Evolutionary conservation across 2,113 vertebrate species (phyloP).

Genomic region (Hypanus sabinus): DNA sequence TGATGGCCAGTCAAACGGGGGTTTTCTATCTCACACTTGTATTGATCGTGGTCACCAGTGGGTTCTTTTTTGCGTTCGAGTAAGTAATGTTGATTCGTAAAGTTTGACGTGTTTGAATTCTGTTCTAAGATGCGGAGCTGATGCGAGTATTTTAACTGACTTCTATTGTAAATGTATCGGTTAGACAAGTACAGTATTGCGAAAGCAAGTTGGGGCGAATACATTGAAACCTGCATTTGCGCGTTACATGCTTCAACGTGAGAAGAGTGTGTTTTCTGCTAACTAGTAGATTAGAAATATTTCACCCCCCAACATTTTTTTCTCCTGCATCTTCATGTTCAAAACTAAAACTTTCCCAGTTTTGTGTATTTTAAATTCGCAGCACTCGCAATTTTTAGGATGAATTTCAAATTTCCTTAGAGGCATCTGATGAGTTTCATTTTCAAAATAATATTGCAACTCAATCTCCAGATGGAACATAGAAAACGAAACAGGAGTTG

Average conservation of each 20-base stretch:
- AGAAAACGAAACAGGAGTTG: no score
- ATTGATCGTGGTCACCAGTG: conserved; percentile 91
- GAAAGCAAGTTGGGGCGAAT: not conserved
- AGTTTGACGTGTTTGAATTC: no score
- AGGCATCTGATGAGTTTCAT: no score
- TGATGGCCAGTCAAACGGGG: conserved; percentile 97
- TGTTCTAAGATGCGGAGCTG: not conserved
- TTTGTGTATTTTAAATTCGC: not conserved
- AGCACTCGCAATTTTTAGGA: not conserved
- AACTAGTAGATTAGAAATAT: no score
- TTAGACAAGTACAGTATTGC: not conserved
- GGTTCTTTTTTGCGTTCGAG: conserved; percentile 98
- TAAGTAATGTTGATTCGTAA: conserved; percentile 61
- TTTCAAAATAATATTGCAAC: no score
- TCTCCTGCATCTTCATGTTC: not conserved
- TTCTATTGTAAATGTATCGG: not conserved
- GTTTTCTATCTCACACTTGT: conserved; percentile 95
- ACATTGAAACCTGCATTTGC: not conserved
- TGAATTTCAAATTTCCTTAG: not conserved
- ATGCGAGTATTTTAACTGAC: not conserved
- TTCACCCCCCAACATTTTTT: no score
- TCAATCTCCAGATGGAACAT: no score
- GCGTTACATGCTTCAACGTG: not conserved
- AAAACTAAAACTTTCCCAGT: not conserved
- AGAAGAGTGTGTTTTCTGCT: not conserved